Conservation (phyloP, 2,888 invertebrate genomes). For the Scrobipalpa atriplicella region DNA sequence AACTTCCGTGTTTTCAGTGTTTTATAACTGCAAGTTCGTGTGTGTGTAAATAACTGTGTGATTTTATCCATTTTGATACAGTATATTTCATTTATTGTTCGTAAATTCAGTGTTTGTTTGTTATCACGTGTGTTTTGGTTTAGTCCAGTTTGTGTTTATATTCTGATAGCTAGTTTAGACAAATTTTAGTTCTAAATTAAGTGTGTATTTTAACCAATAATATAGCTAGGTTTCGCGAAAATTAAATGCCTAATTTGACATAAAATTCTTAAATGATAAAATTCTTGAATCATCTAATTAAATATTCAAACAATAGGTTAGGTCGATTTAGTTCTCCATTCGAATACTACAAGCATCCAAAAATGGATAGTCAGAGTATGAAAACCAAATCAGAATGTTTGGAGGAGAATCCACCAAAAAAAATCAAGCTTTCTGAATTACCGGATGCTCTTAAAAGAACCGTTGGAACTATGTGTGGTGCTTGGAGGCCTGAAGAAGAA, state of each 20-base stretch:
- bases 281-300: conserved; percentile 16
- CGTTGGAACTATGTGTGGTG: conserved; percentile 78
- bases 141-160: conserved; percentile 1
- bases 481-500: conserved; percentile 76
- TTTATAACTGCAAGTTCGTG: conserved; percentile 7
- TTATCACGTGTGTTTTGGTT: conserved; percentile 15
- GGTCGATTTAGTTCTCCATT: neutral
- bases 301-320: neutral
- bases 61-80: neutral
- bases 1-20: neutral
- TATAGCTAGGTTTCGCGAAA: neutral
- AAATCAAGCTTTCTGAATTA: conserved; percentile 51
- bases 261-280: conserved; percentile 23
- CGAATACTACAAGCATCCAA: conserved; percentile 31
- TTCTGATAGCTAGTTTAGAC: neutral
- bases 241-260: neutral
- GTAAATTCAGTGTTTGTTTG: neutral
- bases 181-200: neutral
- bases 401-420: conserved; percentile 58
- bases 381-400: conserved; percentile 52
- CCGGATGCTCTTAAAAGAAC: conserved; percentile 53
- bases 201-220: neutral
- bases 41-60: neutral
- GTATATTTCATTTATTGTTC: neutral
- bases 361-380: conserved; percentile 51